Conservation (phyloP, 2,797 vertebrate species). For the Mustela erminea region DNA sequence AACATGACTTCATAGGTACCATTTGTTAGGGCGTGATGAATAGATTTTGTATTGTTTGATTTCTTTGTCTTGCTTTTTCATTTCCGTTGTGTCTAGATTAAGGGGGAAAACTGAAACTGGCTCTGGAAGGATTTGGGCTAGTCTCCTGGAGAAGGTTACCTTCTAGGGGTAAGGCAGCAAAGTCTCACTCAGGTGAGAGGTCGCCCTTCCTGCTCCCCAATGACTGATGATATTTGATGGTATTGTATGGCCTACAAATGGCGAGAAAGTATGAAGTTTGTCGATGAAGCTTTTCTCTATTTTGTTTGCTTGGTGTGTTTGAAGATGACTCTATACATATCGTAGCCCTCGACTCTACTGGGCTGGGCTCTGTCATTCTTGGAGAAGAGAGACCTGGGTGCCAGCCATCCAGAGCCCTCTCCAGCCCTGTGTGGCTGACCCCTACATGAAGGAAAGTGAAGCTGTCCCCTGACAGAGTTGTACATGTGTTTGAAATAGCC, state of each 20-base stretch:
- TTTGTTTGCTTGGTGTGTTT: neutral
- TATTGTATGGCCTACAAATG: neutral
- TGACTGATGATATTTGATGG: neutral
- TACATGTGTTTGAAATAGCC: neutral
- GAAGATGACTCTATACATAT: neutral
- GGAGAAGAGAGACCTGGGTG: neutral
- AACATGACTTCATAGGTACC: neutral
- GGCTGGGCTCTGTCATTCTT: neutral
- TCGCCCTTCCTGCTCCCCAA: neutral
- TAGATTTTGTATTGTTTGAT: neutral
- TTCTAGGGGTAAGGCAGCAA: neutral
- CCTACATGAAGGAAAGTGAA: neutral
- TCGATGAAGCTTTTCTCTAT: neutral
- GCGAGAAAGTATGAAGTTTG: neutral
- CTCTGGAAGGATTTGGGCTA: too few relatives aligned
- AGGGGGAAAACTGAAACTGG: neutral
- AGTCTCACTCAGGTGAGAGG: neutral
- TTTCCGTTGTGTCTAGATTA: neutral
- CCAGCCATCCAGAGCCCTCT: neutral
- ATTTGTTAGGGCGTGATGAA: neutral
- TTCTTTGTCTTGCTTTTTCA: conserved; percentile 23
- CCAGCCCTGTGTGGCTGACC: too few relatives aligned
- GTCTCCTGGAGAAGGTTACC: neutral
- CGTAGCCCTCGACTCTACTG: neutral
- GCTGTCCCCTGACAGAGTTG: neutral